Base-by-base conservation (phyloP, 2,113 vertebrate species). In the Aspiorhynchus laticeps region DNA sequence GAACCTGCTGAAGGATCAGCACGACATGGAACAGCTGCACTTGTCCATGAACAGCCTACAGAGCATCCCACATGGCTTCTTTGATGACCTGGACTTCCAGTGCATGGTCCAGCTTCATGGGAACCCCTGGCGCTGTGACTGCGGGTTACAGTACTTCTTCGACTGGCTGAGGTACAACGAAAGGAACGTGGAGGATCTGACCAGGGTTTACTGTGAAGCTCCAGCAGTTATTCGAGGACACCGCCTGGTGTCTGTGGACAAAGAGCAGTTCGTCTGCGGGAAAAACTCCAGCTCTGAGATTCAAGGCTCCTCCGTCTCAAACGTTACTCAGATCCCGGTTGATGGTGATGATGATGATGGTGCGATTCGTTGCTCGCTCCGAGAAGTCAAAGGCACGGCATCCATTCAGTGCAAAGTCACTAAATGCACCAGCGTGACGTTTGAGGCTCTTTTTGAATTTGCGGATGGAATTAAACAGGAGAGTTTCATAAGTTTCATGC, bases 121-220 rank as follows among this genome's bases (percentile, higher is more conserved):
- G 59, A 99, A 99, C 91, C 96, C 96, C 59, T 99, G 97, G 98
- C 87, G 84, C 81, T 99, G 98, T 0, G 96, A 98, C 93, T 98
- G 97, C 74, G 93, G 4, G 85, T 91, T 98, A 83, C 82, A 84
- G 85, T 95, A 96, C 87, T 91, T 98, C 7, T 92, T 95, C 1
- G 26, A 74, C 69, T 97, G 97, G 96, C 89, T 99, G 41, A 89
- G 86, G n/a, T 56, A 88, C 2, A 90, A 85, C 87, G 90, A 84
- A 0, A 88, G 90, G 0, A 69, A 84, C 5, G 59, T 95, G 12
- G 88, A 95, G 48, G 93, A 96, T 73, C 33, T 81, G 0, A 87
- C 93, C 67, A 92, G 91, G 77, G 89, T 96, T 87, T 87, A 89
- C 76, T 99, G 98, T 0, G 24, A 91, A 0, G 89, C 89, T 26